A percentile compares a stretch with the other conserved stretches of the same genome.
Evolutionary conservation across 2,113 vertebrate species (phyloP).

Genomic region (Coturnix japonica): DNA sequence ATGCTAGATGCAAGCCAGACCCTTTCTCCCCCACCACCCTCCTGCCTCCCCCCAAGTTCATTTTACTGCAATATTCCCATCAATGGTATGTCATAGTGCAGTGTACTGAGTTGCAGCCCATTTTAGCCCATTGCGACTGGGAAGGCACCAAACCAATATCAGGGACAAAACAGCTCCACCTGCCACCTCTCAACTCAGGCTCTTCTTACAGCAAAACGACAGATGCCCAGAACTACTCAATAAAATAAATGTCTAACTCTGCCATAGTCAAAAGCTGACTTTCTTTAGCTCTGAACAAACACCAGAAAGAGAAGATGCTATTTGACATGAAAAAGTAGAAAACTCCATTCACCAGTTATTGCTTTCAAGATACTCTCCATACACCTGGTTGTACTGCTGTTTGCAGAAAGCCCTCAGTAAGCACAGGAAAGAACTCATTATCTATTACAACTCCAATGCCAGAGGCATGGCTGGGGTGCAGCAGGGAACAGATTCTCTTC

Average conservation of each 20-base stretch:
- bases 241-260: neutral
- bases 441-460: neutral
- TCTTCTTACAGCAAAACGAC: neutral
- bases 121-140: neutral
- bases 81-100: too few species aligned
- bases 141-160: neutral
- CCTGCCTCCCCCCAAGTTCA: neutral
- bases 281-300: neutral
- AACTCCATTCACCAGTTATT: neutral
- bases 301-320: neutral
- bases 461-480: neutral
- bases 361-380: neutral
- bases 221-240: neutral
- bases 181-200: neutral
- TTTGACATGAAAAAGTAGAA: neutral
- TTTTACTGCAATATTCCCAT: neutral
- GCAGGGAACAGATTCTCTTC: neutral
- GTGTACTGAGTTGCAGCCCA: neutral
- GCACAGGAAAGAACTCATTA: neutral
- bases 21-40: neutral
- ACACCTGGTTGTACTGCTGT: neutral
- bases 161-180: neutral
- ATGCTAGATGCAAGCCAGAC: neutral
- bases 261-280: neutral
- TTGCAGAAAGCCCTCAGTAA: neutral